Conservation (phyloP, 2,113 vertebrate species). For the Microtus richardsoni region DNA sequence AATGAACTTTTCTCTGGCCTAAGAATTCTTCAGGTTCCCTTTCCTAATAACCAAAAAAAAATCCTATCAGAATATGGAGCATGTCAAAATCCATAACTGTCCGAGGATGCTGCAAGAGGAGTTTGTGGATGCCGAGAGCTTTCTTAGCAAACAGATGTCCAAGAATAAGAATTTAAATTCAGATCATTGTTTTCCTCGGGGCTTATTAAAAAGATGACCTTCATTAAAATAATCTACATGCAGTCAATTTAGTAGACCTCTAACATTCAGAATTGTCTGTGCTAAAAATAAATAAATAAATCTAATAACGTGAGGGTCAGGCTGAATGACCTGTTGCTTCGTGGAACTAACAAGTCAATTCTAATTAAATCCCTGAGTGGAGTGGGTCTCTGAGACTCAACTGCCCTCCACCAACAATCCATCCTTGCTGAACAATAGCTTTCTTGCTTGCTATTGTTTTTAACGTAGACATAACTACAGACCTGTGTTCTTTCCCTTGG, state of each 20-base stretch:
- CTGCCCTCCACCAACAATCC: neutral
- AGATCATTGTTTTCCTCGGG: neutral
- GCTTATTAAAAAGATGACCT: constrained; percentile 3
- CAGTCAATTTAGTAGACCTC: constrained; percentile 11
- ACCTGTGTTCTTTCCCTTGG: neutral
- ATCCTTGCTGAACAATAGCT: neutral
- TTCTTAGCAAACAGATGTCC: constrained; percentile 36
- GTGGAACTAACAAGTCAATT: neutral
- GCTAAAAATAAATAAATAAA: constrained; percentile 23
- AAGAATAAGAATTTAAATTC: constrained; percentile 42
- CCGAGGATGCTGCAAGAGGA: neutral
- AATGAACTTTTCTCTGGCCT: neutral
- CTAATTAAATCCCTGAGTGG: constrained; percentile 21
- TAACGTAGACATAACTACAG: neutral
- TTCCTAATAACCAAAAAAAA: neutral
- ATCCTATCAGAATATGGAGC: neutral
- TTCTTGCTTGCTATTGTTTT: neutral
- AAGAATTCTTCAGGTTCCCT: neutral
- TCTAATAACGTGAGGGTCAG: neutral
- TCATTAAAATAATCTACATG: neutral
- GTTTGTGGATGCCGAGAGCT: neutral
- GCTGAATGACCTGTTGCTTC: neutral
- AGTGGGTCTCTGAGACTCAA: neutral
- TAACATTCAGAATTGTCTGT: constrained; percentile 22
- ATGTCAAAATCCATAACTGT: constrained; percentile 32